phyloP scores from a whole-genome alignment of 1,140 invertebrate species.

The Hyles vespertilio region DNA sequence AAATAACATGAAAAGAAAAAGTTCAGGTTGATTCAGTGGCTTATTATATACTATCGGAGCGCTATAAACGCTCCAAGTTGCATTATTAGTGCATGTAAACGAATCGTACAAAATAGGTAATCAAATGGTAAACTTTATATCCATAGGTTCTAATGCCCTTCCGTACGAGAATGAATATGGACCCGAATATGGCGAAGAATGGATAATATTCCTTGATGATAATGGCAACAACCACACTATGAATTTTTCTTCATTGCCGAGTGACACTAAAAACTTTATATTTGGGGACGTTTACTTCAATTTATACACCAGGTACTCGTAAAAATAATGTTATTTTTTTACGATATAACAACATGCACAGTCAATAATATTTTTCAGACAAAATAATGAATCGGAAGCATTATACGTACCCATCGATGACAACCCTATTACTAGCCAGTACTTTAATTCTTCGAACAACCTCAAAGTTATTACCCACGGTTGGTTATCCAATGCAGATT shows the following conservation, averaged over 20 bases:
- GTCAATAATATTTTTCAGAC: conserved; percentile 28
- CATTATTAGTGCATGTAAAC: too few relatives aligned
- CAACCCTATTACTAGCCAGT: conserved; percentile 29
- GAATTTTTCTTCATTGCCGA: conserved; percentile 48
- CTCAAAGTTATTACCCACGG: conserved; percentile 85
- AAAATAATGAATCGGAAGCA: conserved; percentile 39
- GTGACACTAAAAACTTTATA: conserved; percentile 32
- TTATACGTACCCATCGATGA: conserved; percentile 31
- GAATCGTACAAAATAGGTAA: too few relatives aligned
- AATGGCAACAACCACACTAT: conserved; percentile 35
- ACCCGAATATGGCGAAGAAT: conserved; percentile 35
- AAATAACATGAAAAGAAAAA: too few relatives aligned
- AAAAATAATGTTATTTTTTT: background rate
- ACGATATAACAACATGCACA: background rate
- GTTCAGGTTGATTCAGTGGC: too few relatives aligned
- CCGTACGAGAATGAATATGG: conserved; percentile 24
- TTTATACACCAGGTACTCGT: conserved; percentile 53
- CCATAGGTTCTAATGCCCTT: conserved; percentile 2
- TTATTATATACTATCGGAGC: too few relatives aligned
- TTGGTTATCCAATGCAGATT: conserved; percentile 78
- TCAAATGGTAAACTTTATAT: background rate
- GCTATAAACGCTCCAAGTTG: too few relatives aligned
- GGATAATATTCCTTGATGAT: conserved; percentile 48
- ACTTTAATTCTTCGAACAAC: conserved; percentile 76
- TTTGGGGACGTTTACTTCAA: conserved; percentile 51